These are phyloP conservation scores for Azemiops feae DNA, from an alignment of 2,113 vertebrate genomes.

Conservation along the genomic window DNA sequence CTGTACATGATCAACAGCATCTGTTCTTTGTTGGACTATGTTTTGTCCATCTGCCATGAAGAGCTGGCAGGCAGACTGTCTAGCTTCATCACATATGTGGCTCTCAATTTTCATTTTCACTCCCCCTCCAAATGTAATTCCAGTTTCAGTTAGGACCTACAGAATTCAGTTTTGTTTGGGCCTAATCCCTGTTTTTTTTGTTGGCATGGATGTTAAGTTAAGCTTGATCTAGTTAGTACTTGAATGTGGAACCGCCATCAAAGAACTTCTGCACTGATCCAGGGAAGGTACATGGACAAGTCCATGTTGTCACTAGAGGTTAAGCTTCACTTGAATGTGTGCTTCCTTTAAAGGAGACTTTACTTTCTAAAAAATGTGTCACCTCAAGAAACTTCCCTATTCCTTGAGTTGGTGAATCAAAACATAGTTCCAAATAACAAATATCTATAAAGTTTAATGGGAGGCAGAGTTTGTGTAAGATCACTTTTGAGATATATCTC, in stretches of 20 bases:
- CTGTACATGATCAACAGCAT: not conserved
- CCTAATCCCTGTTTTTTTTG: not conserved
- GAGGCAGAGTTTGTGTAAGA: too few relatives aligned
- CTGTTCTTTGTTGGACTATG: not conserved
- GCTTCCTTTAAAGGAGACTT: too few relatives aligned
- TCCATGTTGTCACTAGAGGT: not conserved
- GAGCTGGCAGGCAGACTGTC: not conserved
- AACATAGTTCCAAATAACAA: too few relatives aligned
- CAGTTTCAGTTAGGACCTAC: not conserved
- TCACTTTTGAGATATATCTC: too few relatives aligned
- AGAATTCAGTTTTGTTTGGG: not conserved
- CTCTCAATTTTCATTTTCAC: not conserved
- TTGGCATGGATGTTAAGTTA: not conserved
- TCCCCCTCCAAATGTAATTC: not conserved
- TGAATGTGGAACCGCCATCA: not conserved
- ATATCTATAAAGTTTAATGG: too few relatives aligned
- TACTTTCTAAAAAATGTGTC: too few relatives aligned
- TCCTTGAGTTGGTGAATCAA: too few relatives aligned
- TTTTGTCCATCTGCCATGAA: not conserved
- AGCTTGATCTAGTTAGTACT: not conserved
- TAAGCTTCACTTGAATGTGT: too few relatives aligned
- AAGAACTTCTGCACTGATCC: not conserved
- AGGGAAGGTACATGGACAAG: not conserved
- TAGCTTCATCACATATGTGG: not conserved
- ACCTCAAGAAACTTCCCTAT: too few relatives aligned